A percentile compares a stretch with the other conserved stretches of the same genome.
Evolutionary conservation across 2,888 invertebrate genomes (phyloP).

Genomic region (Syrphus vitripennis): DNA sequence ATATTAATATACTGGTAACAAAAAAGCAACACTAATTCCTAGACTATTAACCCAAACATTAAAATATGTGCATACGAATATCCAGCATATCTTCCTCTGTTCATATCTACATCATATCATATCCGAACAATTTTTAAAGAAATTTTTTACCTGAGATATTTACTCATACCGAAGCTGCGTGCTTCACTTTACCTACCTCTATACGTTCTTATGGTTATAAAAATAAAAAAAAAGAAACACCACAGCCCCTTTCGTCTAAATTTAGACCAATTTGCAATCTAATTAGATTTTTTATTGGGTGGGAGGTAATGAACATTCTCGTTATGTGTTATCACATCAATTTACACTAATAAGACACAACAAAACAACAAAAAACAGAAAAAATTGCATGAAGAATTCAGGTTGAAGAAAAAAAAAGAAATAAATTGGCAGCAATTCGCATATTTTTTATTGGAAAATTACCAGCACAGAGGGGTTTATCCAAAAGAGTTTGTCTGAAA

Average conservation of each 20-base stretch:
- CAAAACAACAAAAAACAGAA: neutral
- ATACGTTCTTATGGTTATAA: neutral
- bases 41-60: neutral
- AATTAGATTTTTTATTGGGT: conserved; percentile 22
- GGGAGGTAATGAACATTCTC: neutral
- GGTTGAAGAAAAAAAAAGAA: neutral
- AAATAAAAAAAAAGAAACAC: neutral
- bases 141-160: conserved; percentile 3
- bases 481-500: conserved; percentile 27
- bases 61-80: too few relatives aligned
- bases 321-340: neutral
- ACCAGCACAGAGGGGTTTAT: conserved; percentile 50
- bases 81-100: too few relatives aligned
- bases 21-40: neutral
- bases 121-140: neutral
- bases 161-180: neutral
- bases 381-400: neutral
- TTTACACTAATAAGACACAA: conserved; percentile 1
- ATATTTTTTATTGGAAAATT: conserved; percentile 41
- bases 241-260: conserved; percentile 18
- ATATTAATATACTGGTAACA: too few relatives aligned
- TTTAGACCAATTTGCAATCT: conserved; percentile 31
- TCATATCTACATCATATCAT: too few relatives aligned
- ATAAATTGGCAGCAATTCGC: conserved; percentile 10
- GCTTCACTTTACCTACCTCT: neutral